Evolutionary conservation across 1,140 invertebrate species (phyloP).

Genomic region (Drosophila bifasciata): DNA sequence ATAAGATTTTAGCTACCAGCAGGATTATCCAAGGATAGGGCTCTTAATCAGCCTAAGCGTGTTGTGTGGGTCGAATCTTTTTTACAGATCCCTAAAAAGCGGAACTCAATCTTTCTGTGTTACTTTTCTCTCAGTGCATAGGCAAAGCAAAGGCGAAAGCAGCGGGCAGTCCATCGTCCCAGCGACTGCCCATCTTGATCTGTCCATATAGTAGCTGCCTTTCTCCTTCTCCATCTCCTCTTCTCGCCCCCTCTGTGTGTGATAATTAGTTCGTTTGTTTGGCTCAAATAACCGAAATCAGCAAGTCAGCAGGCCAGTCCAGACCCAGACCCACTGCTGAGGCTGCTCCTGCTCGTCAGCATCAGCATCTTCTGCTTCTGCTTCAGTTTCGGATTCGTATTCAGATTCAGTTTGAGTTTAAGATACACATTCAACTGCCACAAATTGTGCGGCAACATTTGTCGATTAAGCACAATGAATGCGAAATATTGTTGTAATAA

Average conservation of each 20-base stretch:
- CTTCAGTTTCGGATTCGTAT: slow-evolving; percentile 24
- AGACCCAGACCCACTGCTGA: slow-evolving; percentile 51
- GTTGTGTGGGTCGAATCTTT: too few relatives aligned
- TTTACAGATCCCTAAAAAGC: too few relatives aligned
- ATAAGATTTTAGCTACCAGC: too few relatives aligned
- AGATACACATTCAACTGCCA: slow-evolving; percentile 32
- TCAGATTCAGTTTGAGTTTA: background rate
- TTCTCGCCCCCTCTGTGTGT: slow-evolving; percentile 32
- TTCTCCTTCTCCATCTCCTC: background rate
- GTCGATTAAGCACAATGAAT: slow-evolving; percentile 79
- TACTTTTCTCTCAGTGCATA: slow-evolving; percentile 3
- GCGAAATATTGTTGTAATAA: slow-evolving; percentile 77
- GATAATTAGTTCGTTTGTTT: slow-evolving; percentile 82
- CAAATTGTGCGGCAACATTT: slow-evolving; percentile 73
- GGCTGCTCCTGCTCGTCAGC: slow-evolving; percentile 43
- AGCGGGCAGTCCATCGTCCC: slow-evolving; percentile 39
- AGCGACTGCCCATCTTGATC: slow-evolving; percentile 33
- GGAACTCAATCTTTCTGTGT: too few relatives aligned
- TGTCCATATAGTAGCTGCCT: slow-evolving; percentile 2
- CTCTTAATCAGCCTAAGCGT: too few relatives aligned
- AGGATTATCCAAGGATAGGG: too few relatives aligned
- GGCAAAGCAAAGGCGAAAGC: slow-evolving; percentile 16
- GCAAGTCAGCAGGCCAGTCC: slow-evolving; percentile 53
- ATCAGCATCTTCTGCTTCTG: slow-evolving; percentile 32
- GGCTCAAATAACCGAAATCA: slow-evolving; percentile 62